Conservation (phyloP, 1,140 invertebrate genomes). For the Zaprionus nigranus region DNA sequence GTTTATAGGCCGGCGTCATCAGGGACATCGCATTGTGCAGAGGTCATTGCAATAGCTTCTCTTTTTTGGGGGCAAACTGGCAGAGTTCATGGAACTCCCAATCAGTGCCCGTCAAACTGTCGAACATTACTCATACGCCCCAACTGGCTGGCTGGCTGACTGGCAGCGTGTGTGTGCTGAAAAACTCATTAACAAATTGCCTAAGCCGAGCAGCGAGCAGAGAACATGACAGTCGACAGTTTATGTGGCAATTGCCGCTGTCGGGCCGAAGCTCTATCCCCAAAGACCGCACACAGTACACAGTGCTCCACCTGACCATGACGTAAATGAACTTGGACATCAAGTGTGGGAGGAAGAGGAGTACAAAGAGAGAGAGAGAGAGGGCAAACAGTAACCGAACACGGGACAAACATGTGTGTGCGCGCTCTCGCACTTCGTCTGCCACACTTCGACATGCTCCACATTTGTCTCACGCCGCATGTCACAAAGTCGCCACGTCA, state of each 20-base stretch:
- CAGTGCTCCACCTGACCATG: slow-evolving; percentile 65
- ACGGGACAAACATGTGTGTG: slow-evolving; percentile 3
- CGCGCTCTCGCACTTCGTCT: neutral
- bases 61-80: slow-evolving; percentile 18
- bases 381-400: slow-evolving; percentile 19
- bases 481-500: slow-evolving; percentile 77
- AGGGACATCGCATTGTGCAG: slow-evolving; percentile 64
- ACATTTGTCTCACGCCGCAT: slow-evolving; percentile 69
- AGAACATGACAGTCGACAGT: slow-evolving; percentile 50
- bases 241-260: slow-evolving; percentile 55
- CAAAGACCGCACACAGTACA: slow-evolving; percentile 27
- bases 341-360: neutral
- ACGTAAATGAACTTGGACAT: slow-evolving; percentile 51
- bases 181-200: slow-evolving; percentile 80
- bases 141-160: neutral
- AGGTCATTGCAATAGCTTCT: slow-evolving; percentile 58
- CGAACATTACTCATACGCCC: slow-evolving; percentile 13
- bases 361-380: neutral
- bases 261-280: slow-evolving; percentile 38
- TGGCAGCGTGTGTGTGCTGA: slow-evolving; percentile 2
- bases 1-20: slow-evolving; percentile 68
- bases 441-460: slow-evolving; percentile 44
- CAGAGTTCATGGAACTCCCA: slow-evolving; percentile 59
- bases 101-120: slow-evolving; percentile 35
- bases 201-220: slow-evolving; percentile 32